A percentile compares a stretch with the other conserved stretches of the same genome.
phyloP scores from a whole-genome alignment of 2,797 vertebrate species.

The Pseudocheirus occidentalis region DNA sequence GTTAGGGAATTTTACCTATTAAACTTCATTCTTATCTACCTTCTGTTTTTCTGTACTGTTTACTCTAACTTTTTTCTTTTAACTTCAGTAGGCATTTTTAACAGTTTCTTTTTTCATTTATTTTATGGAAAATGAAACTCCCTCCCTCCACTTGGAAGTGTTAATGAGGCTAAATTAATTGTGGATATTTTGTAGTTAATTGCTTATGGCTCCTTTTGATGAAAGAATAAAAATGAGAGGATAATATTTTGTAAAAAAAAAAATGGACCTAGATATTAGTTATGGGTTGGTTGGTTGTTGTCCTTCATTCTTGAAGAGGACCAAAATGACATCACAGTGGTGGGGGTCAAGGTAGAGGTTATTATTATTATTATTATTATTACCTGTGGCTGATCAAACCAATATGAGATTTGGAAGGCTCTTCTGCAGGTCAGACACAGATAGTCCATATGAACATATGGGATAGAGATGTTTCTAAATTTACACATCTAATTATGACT shows the following conservation, averaged over 20 bases:
- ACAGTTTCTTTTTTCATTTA: not conserved
- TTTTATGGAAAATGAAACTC: not conserved
- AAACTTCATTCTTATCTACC: not conserved
- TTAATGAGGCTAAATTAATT: not conserved
- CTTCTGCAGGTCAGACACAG: not conserved
- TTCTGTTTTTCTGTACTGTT: not conserved
- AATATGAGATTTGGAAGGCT: not conserved
- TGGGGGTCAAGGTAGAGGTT: not conserved
- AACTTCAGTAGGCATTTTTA: not conserved
- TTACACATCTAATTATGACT: not conserved
- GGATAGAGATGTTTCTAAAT: not conserved
- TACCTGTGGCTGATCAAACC: not conserved
- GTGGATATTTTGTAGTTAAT: not conserved
- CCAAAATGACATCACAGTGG: not conserved
- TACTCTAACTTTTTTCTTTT: not conserved
- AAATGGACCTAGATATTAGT: not conserved
- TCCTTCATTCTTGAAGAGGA: not conserved
- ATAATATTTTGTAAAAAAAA: not conserved
- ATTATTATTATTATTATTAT: too few relatives aligned
- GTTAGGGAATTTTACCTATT: not conserved
- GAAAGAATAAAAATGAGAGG: not conserved
- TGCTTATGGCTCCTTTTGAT: not conserved
- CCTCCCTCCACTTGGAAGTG: not conserved
- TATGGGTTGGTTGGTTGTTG: not conserved
- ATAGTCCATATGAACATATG: not conserved